A percentile compares a stretch with the other conserved stretches of the same genome.
Evolutionary conservation across 2,888 invertebrate genomes (phyloP).

Genomic region (Lasius platythorax): DNA sequence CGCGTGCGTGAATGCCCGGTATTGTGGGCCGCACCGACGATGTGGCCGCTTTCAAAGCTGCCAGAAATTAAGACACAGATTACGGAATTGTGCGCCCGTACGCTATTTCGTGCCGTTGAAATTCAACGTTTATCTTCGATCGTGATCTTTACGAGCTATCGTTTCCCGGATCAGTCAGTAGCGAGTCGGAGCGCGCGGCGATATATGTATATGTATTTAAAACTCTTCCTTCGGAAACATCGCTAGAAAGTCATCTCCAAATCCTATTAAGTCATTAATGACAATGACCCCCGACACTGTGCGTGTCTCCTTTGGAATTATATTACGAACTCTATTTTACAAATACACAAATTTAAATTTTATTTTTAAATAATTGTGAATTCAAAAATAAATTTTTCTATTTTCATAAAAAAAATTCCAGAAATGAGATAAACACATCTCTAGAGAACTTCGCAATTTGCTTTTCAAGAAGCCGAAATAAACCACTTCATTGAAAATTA

Average conservation of each 20-base stretch:
- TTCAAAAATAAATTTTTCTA: background rate
- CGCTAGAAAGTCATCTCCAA: background rate
- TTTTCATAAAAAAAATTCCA: background rate
- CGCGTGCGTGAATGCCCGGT: conserved; percentile 78
- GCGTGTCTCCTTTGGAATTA: background rate
- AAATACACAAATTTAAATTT: background rate
- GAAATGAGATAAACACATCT: background rate
- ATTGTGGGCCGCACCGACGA: conserved; percentile 74
- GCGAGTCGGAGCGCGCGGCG: background rate
- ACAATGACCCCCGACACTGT: background rate
- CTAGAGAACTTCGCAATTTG: background rate
- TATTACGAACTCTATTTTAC: conserved; percentile 13
- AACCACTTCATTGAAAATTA: background rate
- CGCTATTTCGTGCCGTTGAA: conserved; percentile 52
- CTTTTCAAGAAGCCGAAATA: background rate
- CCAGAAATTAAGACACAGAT: conserved; percentile 79
- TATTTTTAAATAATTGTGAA: background rate
- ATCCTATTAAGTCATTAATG: conserved; percentile 14
- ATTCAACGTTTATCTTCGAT: conserved; percentile 51
- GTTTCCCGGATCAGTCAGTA: conserved; percentile 10
- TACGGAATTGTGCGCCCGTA: conserved; percentile 72
- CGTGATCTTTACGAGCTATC: conserved; percentile 45
- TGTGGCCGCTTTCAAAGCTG: conserved; percentile 71
- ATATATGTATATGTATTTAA: background rate
- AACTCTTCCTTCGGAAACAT: conserved; percentile 3